phyloP scores from a whole-genome alignment of 1,140 invertebrate genomes.

The Bombyx mandarina region DNA sequence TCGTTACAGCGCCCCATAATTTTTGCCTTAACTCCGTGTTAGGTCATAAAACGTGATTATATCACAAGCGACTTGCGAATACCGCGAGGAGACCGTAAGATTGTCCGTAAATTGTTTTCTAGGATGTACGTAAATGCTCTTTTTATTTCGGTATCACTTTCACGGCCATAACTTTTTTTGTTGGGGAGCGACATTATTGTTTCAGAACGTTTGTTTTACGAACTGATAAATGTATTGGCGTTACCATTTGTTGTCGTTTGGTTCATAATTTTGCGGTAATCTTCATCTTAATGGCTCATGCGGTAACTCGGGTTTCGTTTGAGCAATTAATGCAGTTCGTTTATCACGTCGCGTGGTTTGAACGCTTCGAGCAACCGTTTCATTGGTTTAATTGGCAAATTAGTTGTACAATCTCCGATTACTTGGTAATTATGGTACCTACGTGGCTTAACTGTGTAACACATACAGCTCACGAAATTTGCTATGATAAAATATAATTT shows the following conservation, averaged over 20 bases:
- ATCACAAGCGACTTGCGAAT: constrained; percentile 58
- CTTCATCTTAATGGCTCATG: constrained; percentile 55
- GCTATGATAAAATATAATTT: too few relatives aligned
- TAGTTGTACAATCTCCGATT: constrained; percentile 35
- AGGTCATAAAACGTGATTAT: constrained; percentile 66
- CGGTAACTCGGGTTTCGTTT: constrained; percentile 40
- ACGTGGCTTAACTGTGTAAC: constrained; percentile 21
- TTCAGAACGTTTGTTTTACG: neutral
- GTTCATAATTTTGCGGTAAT: constrained; percentile 17
- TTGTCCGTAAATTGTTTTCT: constrained; percentile 51
- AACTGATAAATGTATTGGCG: neutral
- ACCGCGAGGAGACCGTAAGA: constrained; percentile 48
- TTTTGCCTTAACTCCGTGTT: constrained; percentile 65
- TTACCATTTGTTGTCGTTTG: neutral
- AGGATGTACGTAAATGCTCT: constrained; percentile 25
- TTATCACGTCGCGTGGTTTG: constrained; percentile 31
- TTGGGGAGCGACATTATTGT: neutral
- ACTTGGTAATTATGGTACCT: constrained; percentile 29
- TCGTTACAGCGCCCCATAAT: constrained; percentile 49
- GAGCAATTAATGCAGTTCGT: constrained; percentile 46
- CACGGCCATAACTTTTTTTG: constrained; percentile 6
- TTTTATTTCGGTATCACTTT: constrained; percentile 32
- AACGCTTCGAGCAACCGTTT: constrained; percentile 43
- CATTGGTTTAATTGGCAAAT: constrained; percentile 49
- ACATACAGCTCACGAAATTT: too few relatives aligned